These are phyloP conservation scores for Alcis repandata DNA, from an alignment of 2,888 invertebrate species.

Conservation along the genomic window DNA sequence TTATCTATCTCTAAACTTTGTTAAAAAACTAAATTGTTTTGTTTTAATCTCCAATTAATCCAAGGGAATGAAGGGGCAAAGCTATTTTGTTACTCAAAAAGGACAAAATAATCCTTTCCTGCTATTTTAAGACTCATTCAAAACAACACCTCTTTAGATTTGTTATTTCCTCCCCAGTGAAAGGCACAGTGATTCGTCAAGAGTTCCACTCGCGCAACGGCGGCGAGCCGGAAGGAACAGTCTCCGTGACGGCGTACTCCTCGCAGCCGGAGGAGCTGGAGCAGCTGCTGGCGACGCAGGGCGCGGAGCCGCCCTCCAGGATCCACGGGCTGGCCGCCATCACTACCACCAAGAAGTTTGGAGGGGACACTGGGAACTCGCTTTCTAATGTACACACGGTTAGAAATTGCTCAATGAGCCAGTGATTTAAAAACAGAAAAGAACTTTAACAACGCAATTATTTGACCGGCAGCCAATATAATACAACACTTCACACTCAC, in stretches of 20 bases:
- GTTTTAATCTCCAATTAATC: no score
- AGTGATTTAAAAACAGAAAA: no score
- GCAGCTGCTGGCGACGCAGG: constrained; percentile 70
- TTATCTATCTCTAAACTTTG: no score
- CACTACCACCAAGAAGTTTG: constrained; percentile 81
- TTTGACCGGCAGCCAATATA: no score
- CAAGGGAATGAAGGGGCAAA: no score
- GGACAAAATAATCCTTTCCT: no score
- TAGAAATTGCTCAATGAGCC: constrained; percentile 53
- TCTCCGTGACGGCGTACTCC: constrained; percentile 90
- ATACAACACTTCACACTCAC: no score
- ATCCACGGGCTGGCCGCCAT: constrained; percentile 81
- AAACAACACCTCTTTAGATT: background rate
- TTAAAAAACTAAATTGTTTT: no score
- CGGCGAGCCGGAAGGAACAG: constrained; percentile 89
- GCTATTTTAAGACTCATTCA: no score
- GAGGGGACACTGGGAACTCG: constrained; percentile 75
- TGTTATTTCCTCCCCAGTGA: constrained; percentile 80
- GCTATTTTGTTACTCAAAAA: no score
- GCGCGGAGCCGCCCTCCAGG: constrained; percentile 68
- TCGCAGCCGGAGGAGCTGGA: constrained; percentile 87
- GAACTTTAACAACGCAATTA: no score
- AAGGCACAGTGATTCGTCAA: constrained; percentile 90
- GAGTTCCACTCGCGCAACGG: constrained; percentile 90
- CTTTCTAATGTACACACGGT: constrained; percentile 73